Evolutionary conservation across 2,113 vertebrate genomes (phyloP).

Genomic region (Bambusicola thoracicus): DNA sequence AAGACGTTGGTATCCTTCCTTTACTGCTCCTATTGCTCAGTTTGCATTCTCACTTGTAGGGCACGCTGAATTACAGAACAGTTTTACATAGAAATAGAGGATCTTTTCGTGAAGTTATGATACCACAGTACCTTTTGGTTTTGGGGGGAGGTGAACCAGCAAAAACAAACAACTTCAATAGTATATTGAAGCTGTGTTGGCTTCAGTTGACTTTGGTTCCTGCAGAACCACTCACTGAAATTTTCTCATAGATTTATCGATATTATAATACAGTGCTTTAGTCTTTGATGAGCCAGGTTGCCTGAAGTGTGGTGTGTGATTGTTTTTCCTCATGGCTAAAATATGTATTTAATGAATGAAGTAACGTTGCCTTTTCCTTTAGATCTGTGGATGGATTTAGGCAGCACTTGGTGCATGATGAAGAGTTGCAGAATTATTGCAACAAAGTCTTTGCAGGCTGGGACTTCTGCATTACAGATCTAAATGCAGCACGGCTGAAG

Average conservation of each 20-base stretch:
- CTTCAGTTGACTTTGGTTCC: not conserved
- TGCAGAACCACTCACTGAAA: not conserved
- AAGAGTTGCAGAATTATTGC: conserved; percentile 95
- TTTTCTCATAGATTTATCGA: not conserved
- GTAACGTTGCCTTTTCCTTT: not conserved
- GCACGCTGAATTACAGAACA: not conserved
- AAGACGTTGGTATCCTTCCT: not conserved
- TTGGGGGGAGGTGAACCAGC: not conserved
- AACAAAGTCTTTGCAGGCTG: conserved; percentile 97
- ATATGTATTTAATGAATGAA: not conserved
- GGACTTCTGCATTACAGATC: conserved; percentile 95
- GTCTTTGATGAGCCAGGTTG: not conserved
- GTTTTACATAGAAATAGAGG: not conserved
- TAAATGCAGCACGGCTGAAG: conserved; percentile 81
- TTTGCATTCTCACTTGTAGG: not conserved
- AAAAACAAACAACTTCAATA: not conserved
- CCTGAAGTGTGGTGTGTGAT: not conserved
- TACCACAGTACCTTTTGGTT: not conserved
- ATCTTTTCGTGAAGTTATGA: not conserved
- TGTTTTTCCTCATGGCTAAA: not conserved
- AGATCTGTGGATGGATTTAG: conserved; percentile 92
- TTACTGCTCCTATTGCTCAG: not conserved
- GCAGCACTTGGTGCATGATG: conserved; percentile 83
- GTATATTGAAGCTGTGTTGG: not conserved
- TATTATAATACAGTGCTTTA: not conserved